Percentiles rank a stretch among this genome's conserved stretches.
These are phyloP conservation scores for Tinamus guttatus DNA, from an alignment of 2,113 vertebrate species.

Conservation along the genomic window DNA sequence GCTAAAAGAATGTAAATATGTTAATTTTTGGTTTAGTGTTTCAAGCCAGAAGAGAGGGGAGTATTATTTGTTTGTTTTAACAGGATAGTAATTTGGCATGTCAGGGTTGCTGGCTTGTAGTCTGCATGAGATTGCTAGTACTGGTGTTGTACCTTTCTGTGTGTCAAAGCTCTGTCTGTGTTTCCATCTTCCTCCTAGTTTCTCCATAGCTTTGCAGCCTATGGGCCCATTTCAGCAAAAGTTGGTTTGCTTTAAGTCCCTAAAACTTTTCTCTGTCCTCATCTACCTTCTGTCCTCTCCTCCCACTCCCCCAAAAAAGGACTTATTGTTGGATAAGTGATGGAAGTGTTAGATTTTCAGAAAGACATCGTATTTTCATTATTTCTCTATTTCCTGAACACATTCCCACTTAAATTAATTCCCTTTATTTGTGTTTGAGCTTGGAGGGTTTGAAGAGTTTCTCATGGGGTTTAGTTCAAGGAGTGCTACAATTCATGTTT, in stretches of 20 bases:
- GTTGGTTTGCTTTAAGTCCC: too few relatives aligned
- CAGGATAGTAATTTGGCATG: not conserved
- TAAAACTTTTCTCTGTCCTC: too few relatives aligned
- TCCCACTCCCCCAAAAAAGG: not conserved
- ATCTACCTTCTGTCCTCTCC: too few relatives aligned
- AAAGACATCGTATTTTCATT: not conserved
- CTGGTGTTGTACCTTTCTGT: not conserved
- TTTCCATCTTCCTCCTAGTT: not conserved
- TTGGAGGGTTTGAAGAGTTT: fast-evolving
- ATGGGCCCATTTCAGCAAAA: not conserved
- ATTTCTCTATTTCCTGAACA: not conserved
- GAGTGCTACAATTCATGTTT: not conserved
- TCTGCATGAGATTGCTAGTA: not conserved
- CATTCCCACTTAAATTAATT: not conserved
- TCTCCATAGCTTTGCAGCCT: not conserved
- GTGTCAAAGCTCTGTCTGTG: not conserved
- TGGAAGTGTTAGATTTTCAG: not conserved
- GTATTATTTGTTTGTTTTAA: not conserved
- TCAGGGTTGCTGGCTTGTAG: not conserved
- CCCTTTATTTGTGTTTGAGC: not conserved
- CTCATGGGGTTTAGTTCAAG: not conserved
- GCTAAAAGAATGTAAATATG: not conserved
- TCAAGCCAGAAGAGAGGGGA: not conserved
- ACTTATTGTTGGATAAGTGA: not conserved
- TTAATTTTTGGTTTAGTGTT: not conserved